A percentile compares a stretch with the other conserved stretches of the same genome.
Evolutionary conservation across 2,797 vertebrate species (phyloP).

Genomic region (Tenualosa ilisha): DNA sequence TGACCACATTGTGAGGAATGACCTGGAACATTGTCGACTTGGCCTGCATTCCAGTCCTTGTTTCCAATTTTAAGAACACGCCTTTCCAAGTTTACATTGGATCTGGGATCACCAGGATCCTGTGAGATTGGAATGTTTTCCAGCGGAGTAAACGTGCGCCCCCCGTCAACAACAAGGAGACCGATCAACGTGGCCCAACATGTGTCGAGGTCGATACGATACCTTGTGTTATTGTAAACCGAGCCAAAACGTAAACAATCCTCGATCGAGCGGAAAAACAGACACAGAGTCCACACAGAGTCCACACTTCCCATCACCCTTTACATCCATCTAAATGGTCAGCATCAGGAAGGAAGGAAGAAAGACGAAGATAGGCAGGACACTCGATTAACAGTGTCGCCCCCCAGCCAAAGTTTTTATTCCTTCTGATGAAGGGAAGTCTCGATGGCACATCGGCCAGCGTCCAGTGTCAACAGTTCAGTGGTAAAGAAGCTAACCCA

Average conservation of each 20-base stretch:
- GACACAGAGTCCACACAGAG: background rate
- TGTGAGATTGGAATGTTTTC: background rate
- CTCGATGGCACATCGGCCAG: background rate
- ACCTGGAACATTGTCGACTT: background rate
- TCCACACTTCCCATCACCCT: background rate
- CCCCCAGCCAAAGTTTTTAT: background rate
- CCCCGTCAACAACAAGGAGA: background rate
- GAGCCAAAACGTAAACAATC: background rate
- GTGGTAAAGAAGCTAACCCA: no score
- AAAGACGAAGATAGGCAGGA: background rate
- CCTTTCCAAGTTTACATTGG: slow-evolving; percentile 7
- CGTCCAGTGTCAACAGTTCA: no score
- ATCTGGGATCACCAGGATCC: background rate
- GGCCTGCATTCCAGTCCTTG: background rate
- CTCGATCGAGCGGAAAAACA: background rate
- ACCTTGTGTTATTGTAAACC: background rate
- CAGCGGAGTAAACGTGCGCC: background rate
- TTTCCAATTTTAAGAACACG: background rate
- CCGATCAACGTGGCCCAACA: background rate
- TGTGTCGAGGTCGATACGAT: slow-evolving; percentile 2
- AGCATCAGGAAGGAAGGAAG: background rate
- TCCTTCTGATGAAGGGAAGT: background rate
- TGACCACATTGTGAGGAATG: background rate
- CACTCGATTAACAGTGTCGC: background rate
- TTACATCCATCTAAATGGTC: background rate